Evolutionary conservation across 2,888 invertebrate genomes (phyloP).

Genomic region (Drosophila merina): DNA sequence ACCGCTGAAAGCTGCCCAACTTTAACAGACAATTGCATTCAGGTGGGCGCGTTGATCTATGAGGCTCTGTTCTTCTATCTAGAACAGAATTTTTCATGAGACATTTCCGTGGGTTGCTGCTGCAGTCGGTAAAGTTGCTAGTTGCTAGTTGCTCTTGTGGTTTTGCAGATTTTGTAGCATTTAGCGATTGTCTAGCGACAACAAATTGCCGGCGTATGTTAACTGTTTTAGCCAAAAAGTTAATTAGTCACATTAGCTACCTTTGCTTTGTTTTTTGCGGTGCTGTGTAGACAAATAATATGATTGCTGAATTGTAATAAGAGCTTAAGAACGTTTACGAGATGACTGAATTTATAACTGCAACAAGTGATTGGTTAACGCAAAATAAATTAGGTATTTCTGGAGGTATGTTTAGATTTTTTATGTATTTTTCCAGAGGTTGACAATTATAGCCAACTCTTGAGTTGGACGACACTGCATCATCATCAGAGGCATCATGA

Average conservation of each 20-base stretch:
- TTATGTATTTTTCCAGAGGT: slow-evolving; percentile 19
- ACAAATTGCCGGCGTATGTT: slow-evolving; percentile 73
- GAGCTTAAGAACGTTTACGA: slow-evolving; percentile 49
- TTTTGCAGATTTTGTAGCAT: slow-evolving; percentile 49
- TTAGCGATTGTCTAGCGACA: slow-evolving; percentile 50
- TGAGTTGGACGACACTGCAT: slow-evolving; percentile 57
- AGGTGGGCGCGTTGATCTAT: slow-evolving; percentile 64
- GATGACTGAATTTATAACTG: slow-evolving; percentile 34
- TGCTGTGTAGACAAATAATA: slow-evolving; percentile 27
- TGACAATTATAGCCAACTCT: slow-evolving; percentile 72
- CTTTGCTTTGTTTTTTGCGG: slow-evolving; percentile 68
- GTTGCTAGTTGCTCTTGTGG: slow-evolving; percentile 13
- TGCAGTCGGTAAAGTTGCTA: slow-evolving; percentile 48
- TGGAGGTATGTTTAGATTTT: no score
- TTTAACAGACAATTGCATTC: slow-evolving; percentile 38
- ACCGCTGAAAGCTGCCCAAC: slow-evolving; percentile 13
- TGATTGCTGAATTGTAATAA: slow-evolving; percentile 52
- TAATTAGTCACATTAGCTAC: slow-evolving; percentile 76
- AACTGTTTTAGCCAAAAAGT: slow-evolving; percentile 65
- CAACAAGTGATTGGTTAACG: slow-evolving; percentile 16
- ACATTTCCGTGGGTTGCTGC: slow-evolving; percentile 72
- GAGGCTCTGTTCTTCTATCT: slow-evolving; percentile 62
- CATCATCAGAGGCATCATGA: slow-evolving; percentile 46
- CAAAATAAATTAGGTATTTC: no score
- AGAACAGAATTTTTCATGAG: slow-evolving; percentile 76